Base-by-base conservation (phyloP, 2,888 invertebrate genomes). In the Anarsia innoxiella region DNA sequence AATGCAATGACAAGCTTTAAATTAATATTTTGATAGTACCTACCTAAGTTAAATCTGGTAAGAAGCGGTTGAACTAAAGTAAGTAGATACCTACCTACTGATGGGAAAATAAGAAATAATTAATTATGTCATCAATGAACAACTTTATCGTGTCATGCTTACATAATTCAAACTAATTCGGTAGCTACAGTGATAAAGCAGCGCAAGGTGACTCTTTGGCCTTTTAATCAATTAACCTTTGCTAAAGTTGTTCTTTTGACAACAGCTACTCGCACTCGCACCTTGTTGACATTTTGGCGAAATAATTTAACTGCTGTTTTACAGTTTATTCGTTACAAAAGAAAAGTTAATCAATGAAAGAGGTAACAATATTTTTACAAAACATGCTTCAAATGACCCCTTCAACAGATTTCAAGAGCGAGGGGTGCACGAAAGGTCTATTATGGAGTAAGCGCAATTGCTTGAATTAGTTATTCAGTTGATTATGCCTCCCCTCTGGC, bases 401-500 rank as follows among this genome's bases (percentile, higher is more conserved):
- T 51, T 44, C 41, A 45, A 48, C 44, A 50, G n/a, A 43, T 49
- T 47, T 48, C 47, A 49, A 59, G 64, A 53, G 56, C 51, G 60
- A 59, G 59, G 74, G 73, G 74, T 66, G 57, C 63, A 69, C 71
- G 69, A 78, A 77, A 74, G 74, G 66, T 66, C 72, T 61, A 64
- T 70, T 71, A 69, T 59, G 53, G 54, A 69, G 61, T 67, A 72
- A 72, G 71, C 69, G 76, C 75, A 76, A 69, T 76, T 73, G 70
- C 72, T 77, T 75, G 76, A 82, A 84, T 84, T 83, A 82, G 84
- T 82, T 72, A 83, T 84, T 77, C 77, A 76, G 78, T 79, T 78
- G 76, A 75, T 75, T 75, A 75, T 69, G 59, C 66, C 66, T 70
- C 82, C 79, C 80, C 80, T 73, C 56, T 54, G 68, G 75, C 75